A percentile compares a stretch with the other conserved stretches of the same genome.
phyloP scores from a whole-genome alignment of 1,140 invertebrate genomes.

The Coenobita brevimanus region DNA sequence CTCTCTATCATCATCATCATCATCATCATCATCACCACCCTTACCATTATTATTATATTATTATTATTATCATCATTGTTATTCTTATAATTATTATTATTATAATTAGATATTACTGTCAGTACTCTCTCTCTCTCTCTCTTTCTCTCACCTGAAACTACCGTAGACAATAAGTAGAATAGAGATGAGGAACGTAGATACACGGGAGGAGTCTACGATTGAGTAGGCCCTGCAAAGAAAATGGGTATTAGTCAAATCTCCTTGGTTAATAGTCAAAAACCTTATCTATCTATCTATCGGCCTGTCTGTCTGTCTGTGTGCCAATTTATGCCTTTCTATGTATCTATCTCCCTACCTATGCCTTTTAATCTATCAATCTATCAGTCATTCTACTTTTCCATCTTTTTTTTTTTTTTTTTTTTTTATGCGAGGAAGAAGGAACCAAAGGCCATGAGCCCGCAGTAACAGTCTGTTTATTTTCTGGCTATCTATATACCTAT shows the following conservation, averaged over 20 bases:
- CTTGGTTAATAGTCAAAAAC: neutral
- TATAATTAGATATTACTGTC: neutral
- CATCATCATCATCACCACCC: neutral
- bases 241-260: conserved; percentile 10
- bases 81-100: neutral
- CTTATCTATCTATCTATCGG: neutral
- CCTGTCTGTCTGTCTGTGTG: neutral
- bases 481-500: no score
- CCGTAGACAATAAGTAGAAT: conserved; percentile 98
- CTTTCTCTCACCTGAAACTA: conserved; percentile 79
- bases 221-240: conserved; percentile 85
- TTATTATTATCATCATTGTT: neutral
- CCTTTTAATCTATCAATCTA: neutral
- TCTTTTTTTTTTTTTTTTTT: no score
- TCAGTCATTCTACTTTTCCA: neutral
- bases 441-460: no score
- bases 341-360: neutral
- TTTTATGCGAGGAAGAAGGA: no score
- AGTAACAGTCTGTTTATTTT: no score
- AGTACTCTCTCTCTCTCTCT: neutral
- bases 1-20: neutral
- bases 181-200: conserved; percentile 97
- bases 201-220: conserved; percentile 96
- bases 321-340: neutral
- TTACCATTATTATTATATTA: neutral